phyloP scores from a whole-genome alignment of 2,888 invertebrate species.

The Colostygia pectinataria region DNA sequence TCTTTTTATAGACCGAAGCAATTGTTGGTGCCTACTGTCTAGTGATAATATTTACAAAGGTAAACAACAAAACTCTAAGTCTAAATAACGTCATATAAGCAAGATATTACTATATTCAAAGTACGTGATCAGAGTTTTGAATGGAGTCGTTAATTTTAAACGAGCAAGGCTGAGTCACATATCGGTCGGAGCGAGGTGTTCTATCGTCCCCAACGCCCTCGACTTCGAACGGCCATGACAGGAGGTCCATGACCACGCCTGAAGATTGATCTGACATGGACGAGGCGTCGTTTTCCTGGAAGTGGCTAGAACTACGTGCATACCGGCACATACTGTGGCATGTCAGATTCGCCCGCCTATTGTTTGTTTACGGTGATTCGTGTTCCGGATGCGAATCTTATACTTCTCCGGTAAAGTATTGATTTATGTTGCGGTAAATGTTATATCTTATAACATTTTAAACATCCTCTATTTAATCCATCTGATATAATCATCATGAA shows the following conservation, averaged over 20 bases:
- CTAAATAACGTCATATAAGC: slow-evolving; percentile 21
- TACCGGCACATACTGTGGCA: slow-evolving; percentile 26
- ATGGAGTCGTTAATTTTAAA: slow-evolving; percentile 44
- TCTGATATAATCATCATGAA: no score
- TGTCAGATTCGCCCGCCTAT: slow-evolving; percentile 18
- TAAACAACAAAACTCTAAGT: not conserved
- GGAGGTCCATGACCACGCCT: slow-evolving; percentile 46
- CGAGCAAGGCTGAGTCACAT: slow-evolving; percentile 50
- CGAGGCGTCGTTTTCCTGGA: slow-evolving; percentile 46
- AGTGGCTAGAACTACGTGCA: slow-evolving; percentile 22
- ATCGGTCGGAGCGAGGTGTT: slow-evolving; percentile 34
- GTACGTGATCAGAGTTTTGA: slow-evolving; percentile 45
- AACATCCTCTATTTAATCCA: no score
- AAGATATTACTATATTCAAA: slow-evolving; percentile 32
- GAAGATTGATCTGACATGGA: slow-evolving; percentile 43
- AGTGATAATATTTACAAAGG: no score
- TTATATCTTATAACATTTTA: no score
- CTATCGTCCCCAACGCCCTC: slow-evolving; percentile 47
- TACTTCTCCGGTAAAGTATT: not conserved
- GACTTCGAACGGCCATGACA: slow-evolving; percentile 49
- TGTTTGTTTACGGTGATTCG: slow-evolving; percentile 21
- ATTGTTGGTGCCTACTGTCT: no score
- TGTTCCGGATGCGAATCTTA: slow-evolving; percentile 22
- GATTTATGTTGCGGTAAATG: not conserved
- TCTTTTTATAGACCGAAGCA: no score